Evolutionary conservation across 2,797 vertebrate species (phyloP).

Genomic region (Myoxocephalus aenaeus): DNA sequence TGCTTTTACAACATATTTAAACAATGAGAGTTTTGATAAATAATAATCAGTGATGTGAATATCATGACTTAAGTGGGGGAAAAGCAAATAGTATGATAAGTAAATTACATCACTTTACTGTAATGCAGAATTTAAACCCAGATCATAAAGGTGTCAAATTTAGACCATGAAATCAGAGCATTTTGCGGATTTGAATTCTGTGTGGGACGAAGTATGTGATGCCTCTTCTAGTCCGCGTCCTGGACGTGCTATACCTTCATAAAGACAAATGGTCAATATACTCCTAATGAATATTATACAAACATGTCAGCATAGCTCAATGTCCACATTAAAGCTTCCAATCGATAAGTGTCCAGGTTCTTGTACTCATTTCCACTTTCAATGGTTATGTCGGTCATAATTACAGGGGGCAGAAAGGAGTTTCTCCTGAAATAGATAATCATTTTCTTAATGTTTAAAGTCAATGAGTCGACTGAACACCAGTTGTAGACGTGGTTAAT

Average conservation of each 20-base stretch:
- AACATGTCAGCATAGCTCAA: not conserved
- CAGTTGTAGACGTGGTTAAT: not conserved
- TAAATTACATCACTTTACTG: not conserved
- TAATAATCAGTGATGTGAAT: not conserved
- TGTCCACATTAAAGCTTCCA: not conserved
- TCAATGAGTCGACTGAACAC: not conserved
- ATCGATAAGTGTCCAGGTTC: not conserved
- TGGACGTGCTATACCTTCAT: not conserved
- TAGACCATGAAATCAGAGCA: too few relatives aligned
- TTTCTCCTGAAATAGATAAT: not conserved
- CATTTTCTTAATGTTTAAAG: not conserved
- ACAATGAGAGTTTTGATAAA: not conserved
- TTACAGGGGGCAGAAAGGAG: not conserved
- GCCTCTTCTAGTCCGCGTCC: not conserved
- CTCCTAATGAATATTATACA: not conserved
- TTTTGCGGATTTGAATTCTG: not conserved
- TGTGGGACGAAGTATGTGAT: not conserved
- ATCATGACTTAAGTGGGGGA: not conserved
- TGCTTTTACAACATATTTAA: not conserved
- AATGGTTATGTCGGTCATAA: not conserved
- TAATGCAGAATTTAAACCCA: not conserved
- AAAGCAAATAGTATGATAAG: not conserved
- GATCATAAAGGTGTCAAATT: too few relatives aligned
- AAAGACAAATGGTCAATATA: not conserved
- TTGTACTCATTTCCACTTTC: not conserved